Evolutionary conservation across 2,797 vertebrate genomes (phyloP), one percentile per base, ranked within the genome.

Genomic region (Trematomus bernacchii): DNA sequence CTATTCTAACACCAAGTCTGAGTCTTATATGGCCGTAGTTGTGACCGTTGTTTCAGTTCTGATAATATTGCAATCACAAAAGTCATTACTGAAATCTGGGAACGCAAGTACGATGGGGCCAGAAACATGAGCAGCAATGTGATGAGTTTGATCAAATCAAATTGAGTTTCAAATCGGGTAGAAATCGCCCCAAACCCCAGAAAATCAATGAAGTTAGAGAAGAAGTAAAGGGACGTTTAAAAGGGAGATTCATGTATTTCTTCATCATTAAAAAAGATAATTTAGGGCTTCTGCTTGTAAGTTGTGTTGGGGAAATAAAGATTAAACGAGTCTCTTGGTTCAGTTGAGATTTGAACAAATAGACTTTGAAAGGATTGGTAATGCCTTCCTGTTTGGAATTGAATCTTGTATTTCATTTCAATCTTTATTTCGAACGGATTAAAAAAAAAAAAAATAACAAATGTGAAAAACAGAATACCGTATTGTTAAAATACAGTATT

Each of bases 11-110:
- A 46, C 27, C 14, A 1, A 27, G 40, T 47, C 43, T 16, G 44
- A 10, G 18, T 63, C 9, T n/a, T 44, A 27, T 62, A 11, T 71
- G 13, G 65, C 15, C 16, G 46, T 18, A 51, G 4, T 42, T 40
- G 27, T 55, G 42, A 30, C 1, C 11, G 1, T 30, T 51, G 12
- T 23, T 12, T 53, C 21, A 72, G 37, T n/a, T 37, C 8, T 21
- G 51, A 48, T 50, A 16, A 30, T 15, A 60, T 3, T 47, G 23
- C 0, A 33, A 23, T 23, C 30, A 55, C n/a, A 10, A 30, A 15
- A 43, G 40, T 46, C 42, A 68, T 54, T 13, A 33, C 13, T n/a
- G 18, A 55, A 67, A 55, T 37, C 27, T 50, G 55, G 14, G n/a
- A 59, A 55, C 13, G 16, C 21, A 44, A 46, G 21, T 9, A 16